phyloP scores from a whole-genome alignment of 2,888 invertebrate genomes.

The Chydorus sphaericus region DNA sequence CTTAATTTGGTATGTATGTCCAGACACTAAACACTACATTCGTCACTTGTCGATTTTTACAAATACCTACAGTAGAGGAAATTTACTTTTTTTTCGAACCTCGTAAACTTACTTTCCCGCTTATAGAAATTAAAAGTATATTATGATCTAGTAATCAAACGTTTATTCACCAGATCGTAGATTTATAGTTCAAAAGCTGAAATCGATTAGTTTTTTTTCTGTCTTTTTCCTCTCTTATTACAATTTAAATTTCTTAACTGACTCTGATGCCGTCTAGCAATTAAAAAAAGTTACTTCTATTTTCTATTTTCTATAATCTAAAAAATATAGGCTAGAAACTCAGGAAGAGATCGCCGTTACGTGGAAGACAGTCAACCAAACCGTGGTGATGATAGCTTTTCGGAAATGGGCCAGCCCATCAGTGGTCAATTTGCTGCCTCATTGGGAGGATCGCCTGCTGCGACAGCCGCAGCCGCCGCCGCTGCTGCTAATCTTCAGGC shows the following conservation, averaged over 20 bases:
- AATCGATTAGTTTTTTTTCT: background rate
- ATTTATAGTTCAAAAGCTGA: background rate
- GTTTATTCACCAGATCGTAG: too few relatives aligned
- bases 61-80: too few relatives aligned
- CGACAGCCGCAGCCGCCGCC: too few relatives aligned
- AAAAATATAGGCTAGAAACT: slow-evolving; percentile 2
- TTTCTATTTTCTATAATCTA: background rate
- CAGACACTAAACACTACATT: too few relatives aligned
- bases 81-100: too few relatives aligned
- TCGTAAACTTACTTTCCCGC: too few relatives aligned
- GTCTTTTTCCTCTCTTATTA: background rate
- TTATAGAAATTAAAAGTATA: too few relatives aligned
- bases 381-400: slow-evolving; percentile 2
- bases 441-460: slow-evolving; percentile 14
- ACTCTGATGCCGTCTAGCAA: too few relatives aligned
- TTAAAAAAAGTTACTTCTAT: too few relatives aligned
- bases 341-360: background rate
- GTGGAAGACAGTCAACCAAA: background rate
- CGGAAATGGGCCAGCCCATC: background rate
- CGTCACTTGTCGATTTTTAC: too few relatives aligned
- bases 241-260: too few relatives aligned
- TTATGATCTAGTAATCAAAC: too few relatives aligned
- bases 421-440: slow-evolving; percentile 9
- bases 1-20: slow-evolving; percentile 42
- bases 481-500: slow-evolving; percentile 30